These are phyloP conservation scores for Clytia hemisphaerica DNA, from an alignment of 30 jellyfish, hydroid and myxozoan species.

Conservation along the genomic window DNA sequence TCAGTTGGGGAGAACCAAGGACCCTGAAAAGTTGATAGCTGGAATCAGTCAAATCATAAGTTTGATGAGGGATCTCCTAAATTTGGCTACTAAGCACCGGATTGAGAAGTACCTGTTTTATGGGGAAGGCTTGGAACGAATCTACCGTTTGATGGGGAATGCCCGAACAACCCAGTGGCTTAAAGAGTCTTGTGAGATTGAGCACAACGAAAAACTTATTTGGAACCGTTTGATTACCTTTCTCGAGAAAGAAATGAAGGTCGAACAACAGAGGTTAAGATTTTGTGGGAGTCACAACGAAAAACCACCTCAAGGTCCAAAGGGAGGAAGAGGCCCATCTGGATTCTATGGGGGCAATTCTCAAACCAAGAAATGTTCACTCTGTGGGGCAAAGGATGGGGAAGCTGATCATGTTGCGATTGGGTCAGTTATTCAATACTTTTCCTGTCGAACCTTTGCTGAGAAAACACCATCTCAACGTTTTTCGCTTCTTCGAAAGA, in stretches of 20 bases:
- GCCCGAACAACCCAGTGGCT: background rate
- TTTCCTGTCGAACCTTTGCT: no score
- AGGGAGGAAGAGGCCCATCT: no score
- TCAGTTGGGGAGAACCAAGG: background rate
- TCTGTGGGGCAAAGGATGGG: no score
- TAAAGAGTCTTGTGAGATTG: background rate
- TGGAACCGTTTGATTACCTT: background rate
- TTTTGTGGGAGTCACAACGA: background rate
- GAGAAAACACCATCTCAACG: background rate
- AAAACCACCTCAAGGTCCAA: background rate
- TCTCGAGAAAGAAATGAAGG: background rate
- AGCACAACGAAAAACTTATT: no score
- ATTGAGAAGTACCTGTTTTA: background rate
- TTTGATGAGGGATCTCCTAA: background rate
- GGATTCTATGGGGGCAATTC: no score
- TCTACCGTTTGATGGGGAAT: background rate
- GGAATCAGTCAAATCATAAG: background rate
- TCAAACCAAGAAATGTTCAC: no score
- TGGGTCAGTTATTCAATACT: no score
- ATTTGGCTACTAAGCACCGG: background rate
- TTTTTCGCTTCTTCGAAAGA: background rate
- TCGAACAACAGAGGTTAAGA: background rate
- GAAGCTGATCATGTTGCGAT: no score
- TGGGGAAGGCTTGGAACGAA: background rate
- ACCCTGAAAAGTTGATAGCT: background rate